Evolutionary conservation across 2,113 vertebrate genomes (phyloP), one percentile per base, ranked within the genome.

Genomic region (Lagopus muta): DNA sequence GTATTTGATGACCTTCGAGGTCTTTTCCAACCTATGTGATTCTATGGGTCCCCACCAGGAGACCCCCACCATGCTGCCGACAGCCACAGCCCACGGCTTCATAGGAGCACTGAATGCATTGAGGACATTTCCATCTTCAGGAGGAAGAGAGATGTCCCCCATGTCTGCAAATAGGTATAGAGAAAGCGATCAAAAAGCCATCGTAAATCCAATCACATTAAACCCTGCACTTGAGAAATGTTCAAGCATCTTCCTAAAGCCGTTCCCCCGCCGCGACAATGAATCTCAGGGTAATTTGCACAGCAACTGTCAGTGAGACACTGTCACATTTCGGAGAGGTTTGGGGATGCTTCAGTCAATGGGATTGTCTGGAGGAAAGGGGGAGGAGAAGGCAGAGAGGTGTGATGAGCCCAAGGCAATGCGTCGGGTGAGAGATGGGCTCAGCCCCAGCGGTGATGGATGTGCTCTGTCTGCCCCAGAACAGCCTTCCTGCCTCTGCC

Each of bases 201-300:
- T 76, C 87, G 90, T 14, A 81, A 94, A 89, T 85, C 90, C 62
- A 65, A 64, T 75, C 75, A 43, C 85, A 61, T 65, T 45, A 60
- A 79, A 64, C 12, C 25, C 43, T 13, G 15, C 30, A 3, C 43
- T 67, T 62, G 88, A 79, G 61, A 48, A 83, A 27, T 18, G 28
- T 40, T 75, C 61, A 24, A 2, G 22, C 9, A 0, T 40, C 88
- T 71, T 76, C 79, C 82, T 62, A 45, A n/a, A 79, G 85, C 85
- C 52, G 28, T 11, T 13, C 43, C 47, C 71, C 90, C 18, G 10
- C 81, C 7, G 47, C 0, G 2, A 73, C 34, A 66, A 74, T 66
- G 82, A 82, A 82, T 82, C 74, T 67, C 66, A 1, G 47, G 47
- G 66, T 43, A 34, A 60, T 57, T 66, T 73, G 64, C 34, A 11